Percentiles rank a stretch among this genome's conserved stretches.
phyloP scores from a whole-genome alignment of 2,888 invertebrate genomes.

The Elmis aenea region DNA sequence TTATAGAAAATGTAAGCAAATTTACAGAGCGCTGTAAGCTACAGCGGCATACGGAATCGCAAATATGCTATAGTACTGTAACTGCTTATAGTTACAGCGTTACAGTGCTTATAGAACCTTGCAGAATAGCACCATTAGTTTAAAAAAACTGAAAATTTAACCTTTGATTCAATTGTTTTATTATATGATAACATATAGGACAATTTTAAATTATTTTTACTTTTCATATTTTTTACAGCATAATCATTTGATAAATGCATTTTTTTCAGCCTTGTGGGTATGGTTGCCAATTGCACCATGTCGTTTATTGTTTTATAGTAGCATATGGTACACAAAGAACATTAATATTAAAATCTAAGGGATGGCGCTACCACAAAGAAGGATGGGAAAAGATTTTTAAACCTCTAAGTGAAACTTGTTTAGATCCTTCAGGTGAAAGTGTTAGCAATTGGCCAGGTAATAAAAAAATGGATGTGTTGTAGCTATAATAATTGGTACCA shows the following conservation, averaged over 20 bases:
- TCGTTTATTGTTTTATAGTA: conserved; percentile 92
- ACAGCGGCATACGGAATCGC: no score
- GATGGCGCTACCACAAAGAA: conserved; percentile 88
- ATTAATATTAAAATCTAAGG: conserved; percentile 86
- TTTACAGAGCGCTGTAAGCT: no score
- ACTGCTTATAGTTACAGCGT: no score
- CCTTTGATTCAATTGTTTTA: no score
- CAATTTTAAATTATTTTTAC: neutral
- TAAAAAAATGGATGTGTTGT: no score
- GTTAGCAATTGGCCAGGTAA: conserved; percentile 79
- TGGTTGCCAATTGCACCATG: conserved; percentile 97
- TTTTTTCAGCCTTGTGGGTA: conserved; percentile 85
- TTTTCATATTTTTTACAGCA: no score
- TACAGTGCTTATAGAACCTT: no score
- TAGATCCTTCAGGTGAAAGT: conserved; percentile 61
- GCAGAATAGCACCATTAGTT: no score
- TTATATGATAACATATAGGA: neutral
- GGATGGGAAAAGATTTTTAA: conserved; percentile 94
- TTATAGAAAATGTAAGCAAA: no score
- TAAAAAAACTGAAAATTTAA: no score
- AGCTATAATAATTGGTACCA: no score
- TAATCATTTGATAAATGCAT: neutral
- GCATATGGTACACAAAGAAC: conserved; percentile 94
- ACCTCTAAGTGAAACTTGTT: conserved; percentile 84
- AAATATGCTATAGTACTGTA: no score